A percentile compares a stretch with the other conserved stretches of the same genome.
These are phyloP conservation scores for Drosophila nebulosa DNA, from an alignment of 1,140 invertebrate genomes.

Conservation along the genomic window DNA sequence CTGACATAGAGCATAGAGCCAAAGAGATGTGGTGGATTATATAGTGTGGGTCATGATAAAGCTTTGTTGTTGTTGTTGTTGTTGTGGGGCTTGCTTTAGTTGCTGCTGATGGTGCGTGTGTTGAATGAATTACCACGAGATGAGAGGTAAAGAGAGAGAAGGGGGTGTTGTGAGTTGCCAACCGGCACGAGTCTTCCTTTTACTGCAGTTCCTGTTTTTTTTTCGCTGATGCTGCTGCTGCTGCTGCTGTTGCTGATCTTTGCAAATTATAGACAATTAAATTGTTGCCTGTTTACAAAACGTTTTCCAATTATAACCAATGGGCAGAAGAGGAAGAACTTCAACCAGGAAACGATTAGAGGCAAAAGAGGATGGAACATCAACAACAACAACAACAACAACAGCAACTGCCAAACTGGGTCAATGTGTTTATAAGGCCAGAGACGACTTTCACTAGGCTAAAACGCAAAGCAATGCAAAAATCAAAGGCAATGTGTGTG, in stretches of 20 bases:
- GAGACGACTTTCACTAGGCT: constrained; percentile 8
- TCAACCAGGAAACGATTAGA: constrained; percentile 13
- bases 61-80: not conserved
- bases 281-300: constrained; percentile 25
- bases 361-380: not conserved
- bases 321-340: not conserved
- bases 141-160: not conserved
- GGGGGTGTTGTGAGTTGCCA: not conserved
- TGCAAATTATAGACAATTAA: constrained; percentile 12
- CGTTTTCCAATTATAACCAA: constrained; percentile 9
- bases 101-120: not conserved
- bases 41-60: constrained; percentile 3
- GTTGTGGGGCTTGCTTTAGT: too few relatives aligned
- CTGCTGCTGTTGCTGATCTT: not conserved
- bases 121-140: not conserved
- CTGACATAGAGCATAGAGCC: not conserved
- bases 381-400: too few relatives aligned
- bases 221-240: not conserved
- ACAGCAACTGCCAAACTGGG: not conserved
- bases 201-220: not conserved
- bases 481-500: not conserved
- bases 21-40: not conserved
- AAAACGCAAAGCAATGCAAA: not conserved
- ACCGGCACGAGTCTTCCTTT: not conserved
- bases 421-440: constrained; percentile 12